phyloP scores from a whole-genome alignment of 1,140 invertebrate genomes.

The Papilio machaon region DNA sequence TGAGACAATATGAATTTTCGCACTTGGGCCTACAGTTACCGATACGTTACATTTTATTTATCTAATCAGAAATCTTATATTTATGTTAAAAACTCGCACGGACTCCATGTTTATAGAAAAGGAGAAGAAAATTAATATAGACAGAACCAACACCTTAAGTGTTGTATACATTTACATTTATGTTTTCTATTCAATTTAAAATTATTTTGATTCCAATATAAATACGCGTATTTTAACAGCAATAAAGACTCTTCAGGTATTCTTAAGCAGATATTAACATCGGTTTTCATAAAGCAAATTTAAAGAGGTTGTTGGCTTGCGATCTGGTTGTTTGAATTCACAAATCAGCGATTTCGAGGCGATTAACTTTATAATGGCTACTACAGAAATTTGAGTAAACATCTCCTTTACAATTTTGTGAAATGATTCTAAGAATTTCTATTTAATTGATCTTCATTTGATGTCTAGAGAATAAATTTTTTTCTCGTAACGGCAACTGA shows the following conservation, averaged over 20 bases:
- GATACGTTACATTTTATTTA: background rate
- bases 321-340: constrained; percentile 15
- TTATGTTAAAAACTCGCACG: background rate
- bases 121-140: no score
- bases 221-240: background rate
- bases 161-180: no score
- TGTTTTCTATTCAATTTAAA: no score
- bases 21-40: background rate
- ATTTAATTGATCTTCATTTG: background rate
- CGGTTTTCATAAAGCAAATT: constrained; percentile 21
- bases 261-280: constrained; percentile 1
- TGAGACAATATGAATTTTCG: background rate
- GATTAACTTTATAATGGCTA: constrained; percentile 29
- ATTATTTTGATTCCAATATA: background rate
- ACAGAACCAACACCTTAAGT: no score
- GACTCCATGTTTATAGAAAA: background rate
- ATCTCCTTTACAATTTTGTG: background rate
- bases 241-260: background rate
- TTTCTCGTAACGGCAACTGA: background rate
- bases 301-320: constrained; percentile 14
- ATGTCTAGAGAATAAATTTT: background rate
- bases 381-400: background rate
- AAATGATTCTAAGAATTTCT: background rate
- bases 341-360: constrained; percentile 27
- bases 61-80: background rate